phyloP scores from a whole-genome alignment of 2,888 invertebrate species.

The Magallana nippona region DNA sequence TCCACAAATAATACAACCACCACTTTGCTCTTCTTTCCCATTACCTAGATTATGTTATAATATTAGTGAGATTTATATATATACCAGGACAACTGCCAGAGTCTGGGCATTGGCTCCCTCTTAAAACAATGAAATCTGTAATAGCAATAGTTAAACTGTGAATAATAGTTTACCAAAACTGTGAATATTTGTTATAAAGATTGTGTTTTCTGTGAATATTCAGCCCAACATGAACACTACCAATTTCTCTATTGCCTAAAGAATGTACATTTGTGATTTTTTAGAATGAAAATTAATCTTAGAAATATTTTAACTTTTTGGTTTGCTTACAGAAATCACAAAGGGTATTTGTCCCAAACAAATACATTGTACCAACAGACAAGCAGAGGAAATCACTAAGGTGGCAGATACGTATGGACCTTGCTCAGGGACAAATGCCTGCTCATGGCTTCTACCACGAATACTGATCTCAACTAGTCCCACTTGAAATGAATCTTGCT shows the following conservation, averaged over 20 bases:
- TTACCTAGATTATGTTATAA: too few species aligned
- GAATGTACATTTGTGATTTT: not conserved
- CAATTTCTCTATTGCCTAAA: not conserved
- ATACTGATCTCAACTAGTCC: slow-evolving; percentile 47
- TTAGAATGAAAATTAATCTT: not conserved
- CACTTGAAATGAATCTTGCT: not conserved
- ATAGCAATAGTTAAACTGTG: too few species aligned
- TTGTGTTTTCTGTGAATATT: too few species aligned
- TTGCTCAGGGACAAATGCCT: slow-evolving; percentile 76
- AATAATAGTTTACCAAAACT: too few species aligned
- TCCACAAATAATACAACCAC: too few species aligned
- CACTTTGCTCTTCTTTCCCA: too few species aligned
- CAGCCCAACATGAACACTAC: too few species aligned
- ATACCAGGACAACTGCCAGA: too few species aligned
- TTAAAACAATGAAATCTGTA: too few species aligned
- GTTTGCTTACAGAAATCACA: slow-evolving; percentile 71
- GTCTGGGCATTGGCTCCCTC: too few species aligned
- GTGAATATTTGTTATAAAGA: too few species aligned
- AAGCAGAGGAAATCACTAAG: slow-evolving; percentile 76
- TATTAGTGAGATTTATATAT: too few species aligned
- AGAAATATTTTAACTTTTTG: slow-evolving; percentile 16
- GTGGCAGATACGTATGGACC: slow-evolving; percentile 77
- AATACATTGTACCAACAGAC: slow-evolving; percentile 77
- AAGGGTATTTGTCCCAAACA: slow-evolving; percentile 74
- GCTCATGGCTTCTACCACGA: slow-evolving; percentile 70